These are phyloP conservation scores for Tethea ocularis DNA, from an alignment of 2,888 invertebrate species.

Conservation along the genomic window DNA sequence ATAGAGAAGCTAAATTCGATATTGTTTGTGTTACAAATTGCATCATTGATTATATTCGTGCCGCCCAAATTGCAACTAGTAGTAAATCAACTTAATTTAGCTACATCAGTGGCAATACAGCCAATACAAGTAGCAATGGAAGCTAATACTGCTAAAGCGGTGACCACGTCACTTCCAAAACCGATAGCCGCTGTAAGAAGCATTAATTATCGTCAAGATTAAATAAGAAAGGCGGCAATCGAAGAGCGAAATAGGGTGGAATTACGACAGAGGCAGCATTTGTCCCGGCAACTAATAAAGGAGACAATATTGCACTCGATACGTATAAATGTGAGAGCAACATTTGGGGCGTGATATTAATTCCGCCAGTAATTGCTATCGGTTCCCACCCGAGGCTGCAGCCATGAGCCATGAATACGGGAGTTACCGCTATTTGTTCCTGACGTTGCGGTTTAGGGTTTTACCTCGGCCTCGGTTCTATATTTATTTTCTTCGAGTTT, in stretches of 20 bases:
- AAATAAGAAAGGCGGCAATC: conserved; percentile 76
- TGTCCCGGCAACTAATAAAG: conserved; percentile 81
- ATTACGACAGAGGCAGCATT: conserved; percentile 75
- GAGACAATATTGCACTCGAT: conserved; percentile 84
- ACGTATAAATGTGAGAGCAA: conserved; percentile 81
- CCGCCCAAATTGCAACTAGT: conserved; percentile 21
- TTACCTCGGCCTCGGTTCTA: conserved; percentile 68
- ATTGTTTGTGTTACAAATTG: conserved; percentile 47
- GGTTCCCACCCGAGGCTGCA: conserved; percentile 78
- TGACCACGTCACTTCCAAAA: conserved; percentile 42
- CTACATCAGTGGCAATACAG: conserved; percentile 14
- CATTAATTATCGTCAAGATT: conserved; percentile 79
- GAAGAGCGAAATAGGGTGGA: conserved; percentile 67
- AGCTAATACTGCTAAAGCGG: not conserved
- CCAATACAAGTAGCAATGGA: conserved; percentile 10
- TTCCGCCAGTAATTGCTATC: conserved; percentile 83
- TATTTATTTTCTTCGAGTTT: conserved; percentile 81
- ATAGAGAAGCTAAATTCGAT: conserved; percentile 42
- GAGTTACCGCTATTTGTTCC: conserved; percentile 83
- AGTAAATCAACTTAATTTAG: conserved; percentile 34
- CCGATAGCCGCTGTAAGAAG: conserved; percentile 45
- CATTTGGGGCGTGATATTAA: conserved; percentile 83
- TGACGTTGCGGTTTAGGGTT: conserved; percentile 81
- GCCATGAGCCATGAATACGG: conserved; percentile 82
- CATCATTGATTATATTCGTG: conserved; percentile 42